These are phyloP conservation scores for Oreochromis mossambicus DNA, from an alignment of 2,797 vertebrate genomes.

Conservation along the genomic window DNA sequence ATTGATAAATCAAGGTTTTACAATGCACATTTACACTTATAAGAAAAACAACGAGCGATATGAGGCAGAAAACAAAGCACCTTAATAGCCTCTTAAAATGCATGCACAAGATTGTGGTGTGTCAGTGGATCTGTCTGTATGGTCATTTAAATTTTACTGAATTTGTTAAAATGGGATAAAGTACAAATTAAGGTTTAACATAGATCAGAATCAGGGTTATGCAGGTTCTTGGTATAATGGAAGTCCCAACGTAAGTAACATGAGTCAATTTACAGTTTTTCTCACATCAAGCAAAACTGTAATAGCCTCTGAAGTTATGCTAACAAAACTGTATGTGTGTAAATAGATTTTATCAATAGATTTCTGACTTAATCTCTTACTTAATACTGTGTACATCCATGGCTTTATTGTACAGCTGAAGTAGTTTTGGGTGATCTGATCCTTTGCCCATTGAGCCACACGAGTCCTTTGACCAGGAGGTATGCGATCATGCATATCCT, in stretches of 20 bases:
- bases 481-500: constrained; percentile 27
- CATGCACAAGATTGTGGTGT: not conserved
- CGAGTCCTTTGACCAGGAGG: constrained; percentile 29
- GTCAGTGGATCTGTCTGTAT: not conserved
- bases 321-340: not conserved
- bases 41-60: not conserved
- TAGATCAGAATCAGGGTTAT: not conserved
- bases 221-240: not conserved
- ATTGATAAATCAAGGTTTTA: not conserved
- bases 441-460: constrained; percentile 62
- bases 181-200: not conserved
- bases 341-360: not conserved
- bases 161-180: not conserved
- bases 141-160: not conserved
- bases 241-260: not conserved
- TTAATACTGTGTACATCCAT: not conserved
- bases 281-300: not conserved
- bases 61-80: not conserved
- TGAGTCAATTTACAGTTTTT: not conserved
- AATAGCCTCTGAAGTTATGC: not conserved
- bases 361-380: constrained; percentile 9
- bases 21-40: not conserved
- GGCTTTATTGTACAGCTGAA: constrained; percentile 48
- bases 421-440: constrained; percentile 46
- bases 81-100: not conserved